Conservation (phyloP, 2,888 invertebrate genomes). For the Drosophila emarginata region DNA sequence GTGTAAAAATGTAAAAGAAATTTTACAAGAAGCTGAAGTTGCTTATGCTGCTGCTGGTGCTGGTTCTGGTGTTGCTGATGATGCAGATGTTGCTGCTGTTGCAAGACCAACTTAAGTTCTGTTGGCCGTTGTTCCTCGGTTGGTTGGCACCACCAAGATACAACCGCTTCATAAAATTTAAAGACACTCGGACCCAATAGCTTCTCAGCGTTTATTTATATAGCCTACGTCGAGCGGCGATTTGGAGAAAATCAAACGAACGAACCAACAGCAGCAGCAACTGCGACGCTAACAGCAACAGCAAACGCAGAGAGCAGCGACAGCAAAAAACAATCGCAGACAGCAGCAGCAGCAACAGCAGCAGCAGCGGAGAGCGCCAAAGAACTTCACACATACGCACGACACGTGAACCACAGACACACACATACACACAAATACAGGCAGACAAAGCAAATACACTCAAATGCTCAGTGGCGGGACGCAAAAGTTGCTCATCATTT, state of each 20-base stretch:
- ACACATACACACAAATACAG: conserved; percentile 17
- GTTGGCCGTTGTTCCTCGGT: conserved; percentile 42
- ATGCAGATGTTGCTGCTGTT: conserved; percentile 19
- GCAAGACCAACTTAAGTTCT: conserved; percentile 40
- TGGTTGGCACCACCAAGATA: conserved; percentile 78
- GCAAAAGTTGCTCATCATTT: conserved; percentile 61
- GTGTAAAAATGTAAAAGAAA: conserved; percentile 41
- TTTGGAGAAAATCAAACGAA: conserved; percentile 75
- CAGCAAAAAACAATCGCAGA: conserved; percentile 20
- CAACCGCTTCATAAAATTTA: conserved; percentile 83
- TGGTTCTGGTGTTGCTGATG: conserved; percentile 46
- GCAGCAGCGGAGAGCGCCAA: conserved; percentile 52
- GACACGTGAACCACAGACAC: conserved; percentile 16
- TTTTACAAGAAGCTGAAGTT: conserved; percentile 56
- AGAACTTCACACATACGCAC: conserved; percentile 54
- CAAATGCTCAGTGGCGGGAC: conserved; percentile 47
- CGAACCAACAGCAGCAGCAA: conserved; percentile 19
- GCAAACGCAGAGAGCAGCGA: conserved; percentile 47
- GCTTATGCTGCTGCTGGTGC: conserved; percentile 26
- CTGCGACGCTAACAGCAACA: conserved; percentile 16
- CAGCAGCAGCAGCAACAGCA: conserved; percentile 43
- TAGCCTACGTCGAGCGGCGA: conserved; percentile 82
- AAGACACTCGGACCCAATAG: conserved; percentile 83
- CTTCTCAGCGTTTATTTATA: conserved; percentile 83
- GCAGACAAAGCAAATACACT: conserved; percentile 53